These are phyloP conservation scores for Celastrina argiolus DNA, from an alignment of 2,888 invertebrate genomes.

Conservation along the genomic window DNA sequence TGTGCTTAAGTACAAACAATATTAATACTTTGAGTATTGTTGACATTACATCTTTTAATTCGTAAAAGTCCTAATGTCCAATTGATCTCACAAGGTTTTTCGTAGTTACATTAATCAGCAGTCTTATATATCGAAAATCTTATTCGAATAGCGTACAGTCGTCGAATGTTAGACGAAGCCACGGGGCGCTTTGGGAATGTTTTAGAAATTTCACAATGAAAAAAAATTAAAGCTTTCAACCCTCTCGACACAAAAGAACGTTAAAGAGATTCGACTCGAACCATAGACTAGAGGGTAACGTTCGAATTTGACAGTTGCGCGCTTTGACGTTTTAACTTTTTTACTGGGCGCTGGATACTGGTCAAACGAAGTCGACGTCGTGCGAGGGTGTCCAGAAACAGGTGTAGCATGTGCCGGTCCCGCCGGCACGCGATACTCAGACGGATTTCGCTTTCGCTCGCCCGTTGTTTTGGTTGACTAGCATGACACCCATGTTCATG, in stretches of 20 bases:
- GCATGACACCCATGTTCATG: constrained; percentile 82
- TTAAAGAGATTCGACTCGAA: neutral
- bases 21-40: neutral
- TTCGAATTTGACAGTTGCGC: constrained; percentile 3
- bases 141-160: constrained; percentile 29
- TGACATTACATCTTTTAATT: constrained; percentile 8
- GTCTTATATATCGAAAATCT: constrained; percentile 53
- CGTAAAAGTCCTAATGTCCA: constrained; percentile 10
- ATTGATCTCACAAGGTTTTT: constrained; percentile 25
- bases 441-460: constrained; percentile 67
- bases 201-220: constrained; percentile 30
- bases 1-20: constrained; percentile 29
- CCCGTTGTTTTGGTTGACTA: constrained; percentile 75
- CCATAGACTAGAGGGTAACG: constrained; percentile 1
- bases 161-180: constrained; percentile 30
- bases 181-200: constrained; percentile 37
- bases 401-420: constrained; percentile 57
- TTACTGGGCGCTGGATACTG: neutral
- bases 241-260: constrained; percentile 30
- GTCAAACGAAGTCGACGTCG: constrained; percentile 61
- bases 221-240: constrained; percentile 38
- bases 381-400: constrained; percentile 60
- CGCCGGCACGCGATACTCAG: constrained; percentile 64
- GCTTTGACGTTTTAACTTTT: neutral
- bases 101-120: constrained; percentile 43